These are phyloP conservation scores for Erpetoichthys calabaricus DNA, from an alignment of 2,797 vertebrate genomes.

Conservation along the genomic window DNA sequence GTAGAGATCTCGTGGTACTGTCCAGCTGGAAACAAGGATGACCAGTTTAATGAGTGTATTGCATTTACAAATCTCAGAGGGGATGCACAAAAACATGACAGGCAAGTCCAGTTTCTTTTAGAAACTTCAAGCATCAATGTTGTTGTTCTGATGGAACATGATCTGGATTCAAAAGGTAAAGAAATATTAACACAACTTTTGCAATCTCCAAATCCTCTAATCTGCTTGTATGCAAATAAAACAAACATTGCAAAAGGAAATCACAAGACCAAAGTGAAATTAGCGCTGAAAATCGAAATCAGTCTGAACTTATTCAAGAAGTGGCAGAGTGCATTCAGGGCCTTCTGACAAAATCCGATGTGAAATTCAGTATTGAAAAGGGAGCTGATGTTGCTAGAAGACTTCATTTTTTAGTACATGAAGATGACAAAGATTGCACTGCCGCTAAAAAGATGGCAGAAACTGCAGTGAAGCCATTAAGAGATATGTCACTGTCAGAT, in stretches of 20 bases:
- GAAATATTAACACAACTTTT: constrained; percentile 19
- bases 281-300: constrained; percentile 39
- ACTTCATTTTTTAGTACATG: constrained; percentile 38
- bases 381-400: constrained; percentile 17
- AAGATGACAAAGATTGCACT: constrained; percentile 26
- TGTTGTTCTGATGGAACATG: constrained; percentile 24
- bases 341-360: constrained; percentile 15
- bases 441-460: constrained; percentile 35
- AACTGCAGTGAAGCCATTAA: constrained; percentile 17
- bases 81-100: constrained; percentile 28
- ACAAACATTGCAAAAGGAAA: background rate
- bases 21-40: constrained; percentile 29
- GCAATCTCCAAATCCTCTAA: constrained; percentile 26
- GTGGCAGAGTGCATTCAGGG: constrained; percentile 23
- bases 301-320: constrained; percentile 30
- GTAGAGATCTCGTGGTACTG: constrained; percentile 61
- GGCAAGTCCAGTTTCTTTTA: constrained; percentile 34
- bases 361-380: constrained; percentile 27
- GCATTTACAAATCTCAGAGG: constrained; percentile 37
- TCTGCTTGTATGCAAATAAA: constrained; percentile 36
- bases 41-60: constrained; percentile 36
- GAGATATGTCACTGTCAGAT: constrained; percentile 16
- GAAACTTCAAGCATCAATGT: constrained; percentile 38
- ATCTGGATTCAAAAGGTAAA: constrained; percentile 8
- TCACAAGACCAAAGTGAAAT: constrained; percentile 18